Percentiles rank a stretch among this genome's conserved stretches.
Evolutionary conservation across 2,888 invertebrate species (phyloP).

Genomic region (Tyria jacobaeae): DNA sequence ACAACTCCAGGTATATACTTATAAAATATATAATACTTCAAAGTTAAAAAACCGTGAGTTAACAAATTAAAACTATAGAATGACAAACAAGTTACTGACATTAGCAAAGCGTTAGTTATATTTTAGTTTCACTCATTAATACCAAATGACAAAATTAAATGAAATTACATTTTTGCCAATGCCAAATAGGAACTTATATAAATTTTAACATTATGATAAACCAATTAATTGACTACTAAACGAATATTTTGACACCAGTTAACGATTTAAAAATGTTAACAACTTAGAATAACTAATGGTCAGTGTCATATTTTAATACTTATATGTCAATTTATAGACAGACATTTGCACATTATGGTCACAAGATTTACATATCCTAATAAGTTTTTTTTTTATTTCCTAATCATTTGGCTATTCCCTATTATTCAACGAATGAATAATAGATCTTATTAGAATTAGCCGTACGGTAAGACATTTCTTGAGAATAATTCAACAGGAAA

Average conservation of each 20-base stretch:
- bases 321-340: conserved; percentile 8
- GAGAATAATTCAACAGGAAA: too few relatives aligned
- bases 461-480: too few relatives aligned
- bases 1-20: too few relatives aligned
- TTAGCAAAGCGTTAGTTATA: too few relatives aligned
- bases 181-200: background rate
- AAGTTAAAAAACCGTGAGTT: too few relatives aligned
- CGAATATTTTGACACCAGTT: conserved; percentile 10
- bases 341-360: background rate
- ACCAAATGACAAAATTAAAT: too few relatives aligned
- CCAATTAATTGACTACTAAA: background rate
- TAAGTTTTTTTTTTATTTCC: background rate
- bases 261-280: conserved; percentile 6
- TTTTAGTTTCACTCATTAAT: too few relatives aligned
- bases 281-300: conserved; percentile 8
- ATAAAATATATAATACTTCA: too few relatives aligned
- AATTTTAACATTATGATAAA: background rate
- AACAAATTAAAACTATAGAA: too few relatives aligned
- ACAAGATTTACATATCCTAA: background rate
- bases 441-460: too few relatives aligned
- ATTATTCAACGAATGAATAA: background rate
- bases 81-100: too few relatives aligned
- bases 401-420: background rate
- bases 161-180: background rate
- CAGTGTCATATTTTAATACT: conserved; percentile 9